These are phyloP conservation scores for Macroglossus sobrinus DNA, from an alignment of 2,113 vertebrate species.

Conservation along the genomic window DNA sequence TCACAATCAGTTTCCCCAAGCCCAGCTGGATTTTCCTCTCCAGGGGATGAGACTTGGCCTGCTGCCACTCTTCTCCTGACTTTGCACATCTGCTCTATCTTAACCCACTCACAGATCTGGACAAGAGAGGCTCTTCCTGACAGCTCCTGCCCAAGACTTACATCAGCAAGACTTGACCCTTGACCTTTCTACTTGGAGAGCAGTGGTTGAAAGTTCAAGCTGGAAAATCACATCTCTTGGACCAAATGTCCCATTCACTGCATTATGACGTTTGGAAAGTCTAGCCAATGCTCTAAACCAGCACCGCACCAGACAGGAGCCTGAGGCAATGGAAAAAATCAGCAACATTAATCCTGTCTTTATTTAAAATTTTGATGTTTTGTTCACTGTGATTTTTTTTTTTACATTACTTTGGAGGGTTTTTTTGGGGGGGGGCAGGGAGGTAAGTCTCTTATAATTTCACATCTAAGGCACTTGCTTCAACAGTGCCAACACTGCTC, in stretches of 20 bases:
- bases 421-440: not conserved
- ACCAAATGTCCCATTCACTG: not conserved
- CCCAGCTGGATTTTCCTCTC: conserved; percentile 19
- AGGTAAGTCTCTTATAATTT: not conserved
- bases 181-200: not conserved
- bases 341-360: not conserved
- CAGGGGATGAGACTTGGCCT: not conserved
- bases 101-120: conserved; percentile 46
- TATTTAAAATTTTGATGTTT: not conserved
- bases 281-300: not conserved
- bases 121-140: not conserved
- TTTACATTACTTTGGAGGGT: not conserved
- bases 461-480: not conserved
- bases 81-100: conserved; percentile 51
- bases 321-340: not conserved
- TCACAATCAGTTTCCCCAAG: conserved; percentile 2
- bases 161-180: not conserved
- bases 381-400: not conserved
- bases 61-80: not conserved
- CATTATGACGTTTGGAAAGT: not conserved
- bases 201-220: conserved; percentile 29
- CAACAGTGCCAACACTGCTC: not conserved
- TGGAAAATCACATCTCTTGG: not conserved
- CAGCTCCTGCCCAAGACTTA: not conserved
- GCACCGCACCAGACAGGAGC: not conserved